Percentiles rank a stretch among this genome's conserved stretches.
These are phyloP conservation scores for Sakesphorus luctuosus DNA, from an alignment of 2,113 vertebrate species.

Conservation along the genomic window DNA sequence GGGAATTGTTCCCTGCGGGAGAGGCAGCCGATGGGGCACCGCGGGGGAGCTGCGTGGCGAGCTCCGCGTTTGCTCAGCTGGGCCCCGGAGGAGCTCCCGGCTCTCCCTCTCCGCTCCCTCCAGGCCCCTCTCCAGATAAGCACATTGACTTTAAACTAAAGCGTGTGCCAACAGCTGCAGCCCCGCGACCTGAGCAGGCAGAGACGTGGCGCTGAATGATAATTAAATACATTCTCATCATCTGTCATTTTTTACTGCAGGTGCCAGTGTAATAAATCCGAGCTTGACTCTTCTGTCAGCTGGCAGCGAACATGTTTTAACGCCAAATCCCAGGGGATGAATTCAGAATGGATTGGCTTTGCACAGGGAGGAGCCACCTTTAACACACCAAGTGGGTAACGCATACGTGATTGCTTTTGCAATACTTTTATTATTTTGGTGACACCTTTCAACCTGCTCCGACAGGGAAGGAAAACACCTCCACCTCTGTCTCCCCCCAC, in stretches of 20 bases:
- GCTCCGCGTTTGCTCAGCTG: constrained; percentile 78
- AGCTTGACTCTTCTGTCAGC: constrained; percentile 63
- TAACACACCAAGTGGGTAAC: constrained; percentile 28
- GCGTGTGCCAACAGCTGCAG: constrained; percentile 78
- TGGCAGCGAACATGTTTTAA: constrained; percentile 63
- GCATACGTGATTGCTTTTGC: constrained; percentile 39
- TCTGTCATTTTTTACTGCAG: constrained; percentile 75
- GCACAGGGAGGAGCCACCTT: constrained; percentile 50
- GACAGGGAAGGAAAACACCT: not conserved
- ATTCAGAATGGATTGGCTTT: constrained; percentile 70
- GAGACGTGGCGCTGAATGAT: constrained; percentile 86
- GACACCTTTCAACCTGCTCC: constrained; percentile 21
- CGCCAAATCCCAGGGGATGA: constrained; percentile 56
- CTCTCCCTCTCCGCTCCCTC: constrained; percentile 72
- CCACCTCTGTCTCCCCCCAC: not conserved
- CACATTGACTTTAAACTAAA: constrained; percentile 81
- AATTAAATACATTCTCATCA: constrained; percentile 86
- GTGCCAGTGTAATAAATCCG: constrained; percentile 72
- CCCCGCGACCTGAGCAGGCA: constrained; percentile 80
- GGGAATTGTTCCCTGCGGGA: not conserved
- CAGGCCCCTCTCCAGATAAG: constrained; percentile 80
- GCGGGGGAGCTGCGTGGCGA: constrained; percentile 61
- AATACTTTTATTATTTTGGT: constrained; percentile 44
- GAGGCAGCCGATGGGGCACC: constrained; percentile 30
- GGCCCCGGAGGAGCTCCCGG: constrained; percentile 62